A percentile compares a stretch with the other conserved stretches of the same genome.
These are phyloP conservation scores for Campopleginae sp. DNA, from an alignment of 2,888 invertebrate species.

Conservation along the genomic window DNA sequence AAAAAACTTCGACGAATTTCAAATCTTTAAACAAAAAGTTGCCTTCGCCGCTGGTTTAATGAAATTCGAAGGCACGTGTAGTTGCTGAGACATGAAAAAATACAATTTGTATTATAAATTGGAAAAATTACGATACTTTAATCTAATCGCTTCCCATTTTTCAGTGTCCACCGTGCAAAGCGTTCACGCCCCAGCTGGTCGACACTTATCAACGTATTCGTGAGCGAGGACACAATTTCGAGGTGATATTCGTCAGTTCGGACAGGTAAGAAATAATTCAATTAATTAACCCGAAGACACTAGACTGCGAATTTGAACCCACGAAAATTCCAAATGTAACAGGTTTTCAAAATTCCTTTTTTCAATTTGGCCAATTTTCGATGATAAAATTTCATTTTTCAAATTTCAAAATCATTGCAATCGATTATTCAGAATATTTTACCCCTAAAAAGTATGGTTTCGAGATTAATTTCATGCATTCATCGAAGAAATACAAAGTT, in stretches of 20 bases:
- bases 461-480: too few species aligned
- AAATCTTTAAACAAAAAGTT: neutral
- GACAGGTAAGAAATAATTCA: constrained; percentile 87
- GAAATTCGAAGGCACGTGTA: neutral
- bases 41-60: neutral
- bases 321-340: too few species aligned
- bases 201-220: constrained; percentile 90
- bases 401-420: too few species aligned
- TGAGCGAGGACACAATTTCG: constrained; percentile 89
- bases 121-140: neutral
- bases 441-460: too few species aligned
- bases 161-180: constrained; percentile 94
- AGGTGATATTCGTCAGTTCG: constrained; percentile 94
- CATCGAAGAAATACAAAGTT: too few species aligned
- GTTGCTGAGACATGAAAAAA: neutral
- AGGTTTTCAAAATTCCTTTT: too few species aligned
- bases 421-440: too few species aligned
- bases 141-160: constrained; percentile 72
- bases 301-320: too few species aligned
- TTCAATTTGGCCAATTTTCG: too few species aligned
- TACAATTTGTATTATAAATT: neutral
- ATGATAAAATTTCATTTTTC: too few species aligned
- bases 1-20: neutral
- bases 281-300: too few species aligned
- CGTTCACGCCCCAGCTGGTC: constrained; percentile 92